Evolutionary conservation across 92 coral and sea anemone genomes (phyloP), one percentile per base, ranked within the genome.

Genomic region (Epizoanthus rinbou): DNA sequence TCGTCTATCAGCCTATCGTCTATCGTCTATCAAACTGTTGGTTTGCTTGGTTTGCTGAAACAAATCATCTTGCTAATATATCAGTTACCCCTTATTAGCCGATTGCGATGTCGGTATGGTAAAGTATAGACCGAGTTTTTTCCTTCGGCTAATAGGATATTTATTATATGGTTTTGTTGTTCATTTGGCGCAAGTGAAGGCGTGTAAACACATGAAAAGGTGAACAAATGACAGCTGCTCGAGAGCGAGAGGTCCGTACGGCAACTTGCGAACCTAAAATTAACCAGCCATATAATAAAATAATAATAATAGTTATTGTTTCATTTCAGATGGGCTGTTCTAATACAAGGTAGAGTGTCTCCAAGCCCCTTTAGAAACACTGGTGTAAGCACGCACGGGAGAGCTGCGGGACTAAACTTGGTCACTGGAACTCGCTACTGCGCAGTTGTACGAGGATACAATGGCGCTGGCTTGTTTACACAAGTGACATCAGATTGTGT

Each of bases 371-470:
- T 84, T 76, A 88, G 73, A 73, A 80, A 76, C 67, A 86, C 90
- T 7, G 98, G 90, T 1, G 79, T 89, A 9, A 47, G 74, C 43
- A 86, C 94, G 41, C 86, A 80, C 75, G 74, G 74, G 22, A 78
- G 79, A 15, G 83, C 87, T 45, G 71, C 90, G 3, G 92, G 92
- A 18, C 89, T 97, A 10, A 87, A 85, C 64, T 84, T 97, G 53
- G 94, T 91, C 33, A 94, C 99, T 18, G 94, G 94, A 18, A 74
- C 89, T 28, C 79, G 90, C 64, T 97, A 94, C 80, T 97, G 99
- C 69, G 99, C 99, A 17, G 88, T 97, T 6, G 96, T 97, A 37
- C 81, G 86, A 81, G 94, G 99, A 16, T 90, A 91, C 79, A 97
- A 94, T 75, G 90, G 90, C 64, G 98, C 98, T 33, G 92, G 96